Evolutionary conservation across 2,797 vertebrate species (phyloP).

Genomic region (Onychomys leucogaster): DNA sequence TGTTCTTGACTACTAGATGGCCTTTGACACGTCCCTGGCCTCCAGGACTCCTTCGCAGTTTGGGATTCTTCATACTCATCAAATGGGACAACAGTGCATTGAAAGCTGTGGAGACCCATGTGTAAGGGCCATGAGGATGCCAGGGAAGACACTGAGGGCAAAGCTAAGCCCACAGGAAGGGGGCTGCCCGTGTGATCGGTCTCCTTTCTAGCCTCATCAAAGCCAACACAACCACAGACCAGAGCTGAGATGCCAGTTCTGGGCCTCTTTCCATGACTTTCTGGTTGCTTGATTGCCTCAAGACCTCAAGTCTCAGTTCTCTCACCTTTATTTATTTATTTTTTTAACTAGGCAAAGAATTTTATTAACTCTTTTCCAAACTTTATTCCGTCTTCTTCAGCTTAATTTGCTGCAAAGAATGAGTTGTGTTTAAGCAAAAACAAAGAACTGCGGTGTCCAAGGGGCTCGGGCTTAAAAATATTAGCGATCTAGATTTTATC

Average conservation of each 20-base stretch:
- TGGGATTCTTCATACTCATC: not conserved
- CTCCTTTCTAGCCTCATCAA: not conserved
- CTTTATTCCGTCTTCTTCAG: constrained; percentile 91
- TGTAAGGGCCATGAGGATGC: too few species aligned
- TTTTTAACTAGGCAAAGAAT: constrained; percentile 87
- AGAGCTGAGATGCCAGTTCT: not conserved
- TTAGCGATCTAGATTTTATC: constrained; percentile 87
- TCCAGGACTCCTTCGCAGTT: not conserved
- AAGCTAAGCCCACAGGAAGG: not conserved
- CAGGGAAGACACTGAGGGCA: not conserved
- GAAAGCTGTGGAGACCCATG: not conserved
- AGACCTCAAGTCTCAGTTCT: not conserved
- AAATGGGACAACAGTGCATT: too few species aligned
- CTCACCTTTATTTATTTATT: too few species aligned
- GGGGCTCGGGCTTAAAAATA: constrained; percentile 84
- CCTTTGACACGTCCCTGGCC: not conserved
- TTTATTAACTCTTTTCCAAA: constrained; percentile 89
- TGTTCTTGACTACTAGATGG: not conserved
- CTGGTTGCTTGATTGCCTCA: not conserved
- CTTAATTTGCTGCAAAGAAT: constrained; percentile 88
- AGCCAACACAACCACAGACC: not conserved
- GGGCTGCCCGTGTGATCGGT: rapidly evolving
- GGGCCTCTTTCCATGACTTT: not conserved
- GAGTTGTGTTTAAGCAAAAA: constrained; percentile 88
- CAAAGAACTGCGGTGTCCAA: constrained; percentile 88